phyloP scores from a whole-genome alignment of 1,140 invertebrate genomes.

The Habropoda laboriosa region DNA sequence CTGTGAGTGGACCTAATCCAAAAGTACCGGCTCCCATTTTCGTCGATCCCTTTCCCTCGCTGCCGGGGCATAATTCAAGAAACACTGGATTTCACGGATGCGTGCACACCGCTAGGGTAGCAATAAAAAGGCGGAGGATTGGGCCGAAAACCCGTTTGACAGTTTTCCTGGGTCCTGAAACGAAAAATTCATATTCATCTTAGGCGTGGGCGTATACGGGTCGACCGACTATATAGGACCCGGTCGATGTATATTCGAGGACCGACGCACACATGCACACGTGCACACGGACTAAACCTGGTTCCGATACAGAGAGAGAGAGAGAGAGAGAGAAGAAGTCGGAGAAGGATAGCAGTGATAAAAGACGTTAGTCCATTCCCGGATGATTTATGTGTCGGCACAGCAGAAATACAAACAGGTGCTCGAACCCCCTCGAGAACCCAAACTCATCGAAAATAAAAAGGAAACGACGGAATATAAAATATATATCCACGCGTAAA shows the following conservation, averaged over 20 bases:
- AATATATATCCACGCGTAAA: conserved; percentile 49
- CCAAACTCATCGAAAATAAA: conserved; percentile 63
- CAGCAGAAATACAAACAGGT: conserved; percentile 71
- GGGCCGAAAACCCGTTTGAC: conserved; percentile 56
- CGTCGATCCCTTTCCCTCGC: no score
- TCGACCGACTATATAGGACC: conserved; percentile 9
- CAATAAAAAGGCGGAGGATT: conserved; percentile 45
- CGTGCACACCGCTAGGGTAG: conserved; percentile 27
- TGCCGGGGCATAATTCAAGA: no score
- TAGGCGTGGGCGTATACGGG: conserved; percentile 53
- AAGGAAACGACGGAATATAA: conserved; percentile 42
- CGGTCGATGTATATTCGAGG: conserved; percentile 23
- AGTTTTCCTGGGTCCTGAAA: conserved; percentile 48
- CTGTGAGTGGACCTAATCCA: not conserved
- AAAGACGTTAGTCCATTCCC: conserved; percentile 69
- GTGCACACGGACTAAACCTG: not conserved
- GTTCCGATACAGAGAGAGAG: conserved; percentile 11
- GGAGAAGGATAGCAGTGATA: conserved; percentile 59
- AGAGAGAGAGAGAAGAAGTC: no score
- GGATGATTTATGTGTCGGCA: conserved; percentile 68
- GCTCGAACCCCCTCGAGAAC: conserved; percentile 62
- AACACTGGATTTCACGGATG: conserved; percentile 45
- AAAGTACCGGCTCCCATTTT: not conserved
- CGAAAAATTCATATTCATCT: conserved; percentile 69
- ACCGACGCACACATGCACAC: not conserved